Conservation (phyloP, 2,113 vertebrate genomes). For the Lagenorhynchus albirostris region DNA sequence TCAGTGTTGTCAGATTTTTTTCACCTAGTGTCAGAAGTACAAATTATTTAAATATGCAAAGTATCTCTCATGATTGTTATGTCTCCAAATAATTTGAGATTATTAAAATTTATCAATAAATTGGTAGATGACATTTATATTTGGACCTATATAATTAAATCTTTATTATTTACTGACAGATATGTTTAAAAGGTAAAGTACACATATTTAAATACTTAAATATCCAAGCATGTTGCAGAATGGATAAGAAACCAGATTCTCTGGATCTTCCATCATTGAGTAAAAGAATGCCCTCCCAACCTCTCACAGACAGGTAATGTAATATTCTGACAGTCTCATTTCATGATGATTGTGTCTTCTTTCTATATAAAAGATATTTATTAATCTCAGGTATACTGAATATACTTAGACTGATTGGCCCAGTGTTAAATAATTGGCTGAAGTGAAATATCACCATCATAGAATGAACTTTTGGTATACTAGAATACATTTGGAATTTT, state of each 20-base stretch:
- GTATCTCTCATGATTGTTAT: neutral
- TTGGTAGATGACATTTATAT: neutral
- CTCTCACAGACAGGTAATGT: slow-evolving; percentile 94
- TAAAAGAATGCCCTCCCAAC: slow-evolving; percentile 93
- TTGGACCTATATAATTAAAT: slow-evolving; percentile 31
- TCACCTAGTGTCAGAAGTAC: neutral
- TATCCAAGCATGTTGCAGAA: slow-evolving; percentile 93
- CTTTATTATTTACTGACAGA: slow-evolving; percentile 83
- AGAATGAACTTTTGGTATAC: neutral
- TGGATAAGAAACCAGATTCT: slow-evolving; percentile 97
- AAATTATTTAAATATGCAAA: slow-evolving; percentile 35
- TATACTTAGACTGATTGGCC: neutral
- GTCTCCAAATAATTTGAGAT: slow-evolving; percentile 1
- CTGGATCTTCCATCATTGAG: slow-evolving; percentile 93
- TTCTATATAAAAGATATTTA: neutral
- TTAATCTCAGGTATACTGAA: neutral
- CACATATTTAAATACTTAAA: slow-evolving; percentile 99
- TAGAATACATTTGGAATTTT: slow-evolving; percentile 38
- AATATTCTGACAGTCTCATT: neutral
- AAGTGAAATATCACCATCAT: neutral
- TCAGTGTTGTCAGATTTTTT: slow-evolving; percentile 1
- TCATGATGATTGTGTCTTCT: neutral
- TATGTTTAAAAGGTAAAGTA: slow-evolving; percentile 98
- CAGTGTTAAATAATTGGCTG: neutral
- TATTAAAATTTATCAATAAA: neutral